These are phyloP conservation scores for Drosophila littoralis DNA, from an alignment of 1,140 invertebrate genomes.

Conservation along the genomic window DNA sequence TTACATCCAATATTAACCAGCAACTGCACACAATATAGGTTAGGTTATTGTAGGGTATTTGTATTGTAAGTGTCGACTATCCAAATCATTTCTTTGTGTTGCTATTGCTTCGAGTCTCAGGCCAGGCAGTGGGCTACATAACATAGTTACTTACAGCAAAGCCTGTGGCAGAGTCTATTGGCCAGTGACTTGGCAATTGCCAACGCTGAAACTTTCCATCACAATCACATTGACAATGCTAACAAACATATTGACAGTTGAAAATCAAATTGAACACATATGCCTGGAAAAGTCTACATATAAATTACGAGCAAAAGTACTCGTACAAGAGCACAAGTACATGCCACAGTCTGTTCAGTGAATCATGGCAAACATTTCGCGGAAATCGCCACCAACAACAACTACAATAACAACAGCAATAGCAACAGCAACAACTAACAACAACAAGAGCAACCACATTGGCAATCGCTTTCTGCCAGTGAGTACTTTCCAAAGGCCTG, in stretches of 20 bases:
- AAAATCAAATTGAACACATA: constrained; percentile 72
- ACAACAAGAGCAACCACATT: constrained; percentile 29
- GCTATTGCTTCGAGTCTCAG: constrained; percentile 21
- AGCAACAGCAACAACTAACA: constrained; percentile 23
- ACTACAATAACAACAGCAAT: constrained; percentile 43
- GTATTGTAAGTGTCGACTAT: constrained; percentile 11
- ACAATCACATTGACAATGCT: constrained; percentile 45
- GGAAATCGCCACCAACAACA: constrained; percentile 64
- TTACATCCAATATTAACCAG: neutral
- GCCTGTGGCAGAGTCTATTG: constrained; percentile 14
- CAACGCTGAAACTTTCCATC: constrained; percentile 64
- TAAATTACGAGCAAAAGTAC: constrained; percentile 63
- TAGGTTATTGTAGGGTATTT: constrained; percentile 15
- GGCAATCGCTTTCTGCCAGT: constrained; percentile 25
- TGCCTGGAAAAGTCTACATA: constrained; percentile 64
- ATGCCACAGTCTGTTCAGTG: constrained; percentile 65
- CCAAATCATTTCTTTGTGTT: constrained; percentile 14
- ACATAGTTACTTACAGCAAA: neutral
- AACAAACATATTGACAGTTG: constrained; percentile 69
- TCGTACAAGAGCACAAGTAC: constrained; percentile 30
- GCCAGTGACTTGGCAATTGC: constrained; percentile 39
- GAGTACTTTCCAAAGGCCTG: constrained; percentile 63
- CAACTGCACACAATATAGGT: neutral
- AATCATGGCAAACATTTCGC: constrained; percentile 75
- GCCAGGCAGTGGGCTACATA: constrained; percentile 8